phyloP scores from a whole-genome alignment of 2,797 vertebrate species.

The Euthynnus affinis region DNA sequence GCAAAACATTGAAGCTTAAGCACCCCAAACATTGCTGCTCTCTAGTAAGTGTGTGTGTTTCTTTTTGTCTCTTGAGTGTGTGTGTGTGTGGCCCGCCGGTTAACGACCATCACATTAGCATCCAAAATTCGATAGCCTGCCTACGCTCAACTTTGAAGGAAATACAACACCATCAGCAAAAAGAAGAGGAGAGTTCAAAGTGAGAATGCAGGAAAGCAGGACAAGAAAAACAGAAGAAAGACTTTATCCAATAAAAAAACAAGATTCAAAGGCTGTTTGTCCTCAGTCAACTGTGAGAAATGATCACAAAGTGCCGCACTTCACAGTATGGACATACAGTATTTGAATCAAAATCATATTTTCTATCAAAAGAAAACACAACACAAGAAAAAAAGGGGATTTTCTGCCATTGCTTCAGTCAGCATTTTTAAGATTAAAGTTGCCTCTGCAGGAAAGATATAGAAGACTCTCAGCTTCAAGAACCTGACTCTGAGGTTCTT shows the following conservation, averaged over 20 bases:
- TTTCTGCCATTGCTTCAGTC: conserved; percentile 36
- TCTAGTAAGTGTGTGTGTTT: conserved; percentile 45
- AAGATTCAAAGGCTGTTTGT: conserved; percentile 44
- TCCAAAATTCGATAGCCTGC: conserved; percentile 66
- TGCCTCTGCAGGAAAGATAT: not conserved
- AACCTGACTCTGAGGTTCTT: conserved; percentile 25
- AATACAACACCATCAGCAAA: conserved; percentile 50
- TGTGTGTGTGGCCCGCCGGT: conserved; percentile 70
- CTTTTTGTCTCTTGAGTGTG: conserved; percentile 31
- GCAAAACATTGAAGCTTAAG: conserved; percentile 75
- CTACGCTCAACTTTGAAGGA: conserved; percentile 54
- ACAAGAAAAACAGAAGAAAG: conserved; percentile 62
- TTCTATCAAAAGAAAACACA: conserved; percentile 8
- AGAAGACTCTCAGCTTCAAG: conserved; percentile 31
- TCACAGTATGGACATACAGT: conserved; percentile 2
- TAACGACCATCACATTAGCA: conserved; percentile 75
- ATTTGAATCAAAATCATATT: conserved; percentile 7
- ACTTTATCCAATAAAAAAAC: conserved; percentile 35
- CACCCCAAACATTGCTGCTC: conserved; percentile 60
- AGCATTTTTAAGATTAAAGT: conserved; percentile 27
- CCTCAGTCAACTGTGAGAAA: conserved; percentile 21
- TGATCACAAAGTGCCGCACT: conserved; percentile 17
- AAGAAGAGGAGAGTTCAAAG: conserved; percentile 54
- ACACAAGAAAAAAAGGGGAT: conserved; percentile 1
- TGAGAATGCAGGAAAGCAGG: conserved; percentile 34